A percentile compares a stretch with the other conserved stretches of the same genome.
phyloP scores from a whole-genome alignment of 1,140 invertebrate genomes.

The Drosophila ambigua region DNA sequence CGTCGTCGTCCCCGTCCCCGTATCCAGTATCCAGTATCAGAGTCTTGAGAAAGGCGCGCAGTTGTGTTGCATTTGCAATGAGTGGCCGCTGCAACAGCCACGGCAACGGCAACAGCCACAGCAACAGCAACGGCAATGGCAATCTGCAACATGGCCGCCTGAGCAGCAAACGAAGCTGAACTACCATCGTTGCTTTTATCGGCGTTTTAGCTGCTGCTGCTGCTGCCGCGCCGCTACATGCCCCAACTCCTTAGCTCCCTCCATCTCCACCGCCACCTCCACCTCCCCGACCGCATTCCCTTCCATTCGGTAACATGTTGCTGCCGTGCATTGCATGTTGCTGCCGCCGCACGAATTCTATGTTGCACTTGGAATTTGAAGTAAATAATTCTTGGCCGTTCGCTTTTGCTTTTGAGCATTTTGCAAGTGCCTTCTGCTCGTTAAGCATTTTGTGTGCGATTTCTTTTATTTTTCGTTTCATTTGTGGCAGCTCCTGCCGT shows the following conservation, averaged over 20 bases:
- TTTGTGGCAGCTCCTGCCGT: slow-evolving; percentile 13
- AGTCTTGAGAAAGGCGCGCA: slow-evolving; percentile 77
- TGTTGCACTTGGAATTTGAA: slow-evolving; percentile 80
- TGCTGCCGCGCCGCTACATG: slow-evolving; percentile 1
- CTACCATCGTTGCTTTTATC: slow-evolving; percentile 77
- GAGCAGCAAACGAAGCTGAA: slow-evolving; percentile 81
- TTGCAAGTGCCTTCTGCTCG: slow-evolving; percentile 76
- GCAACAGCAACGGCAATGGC: slow-evolving; percentile 59
- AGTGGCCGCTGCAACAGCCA: slow-evolving; percentile 61
- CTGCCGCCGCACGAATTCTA: slow-evolving; percentile 77
- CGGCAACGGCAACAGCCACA: slow-evolving; percentile 53
- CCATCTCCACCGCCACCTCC: slow-evolving; percentile 7
- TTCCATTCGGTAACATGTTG: slow-evolving; percentile 75
- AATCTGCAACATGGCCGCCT: slow-evolving; percentile 81
- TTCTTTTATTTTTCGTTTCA: slow-evolving; percentile 44
- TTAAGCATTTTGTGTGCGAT: slow-evolving; percentile 76
- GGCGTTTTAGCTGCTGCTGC: slow-evolving; percentile 64
- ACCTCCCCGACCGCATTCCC: background rate
- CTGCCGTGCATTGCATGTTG: slow-evolving; percentile 28
- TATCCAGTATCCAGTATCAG: slow-evolving; percentile 31
- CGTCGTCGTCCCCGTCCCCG: slow-evolving; percentile 2
- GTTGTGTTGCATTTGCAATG: slow-evolving; percentile 80
- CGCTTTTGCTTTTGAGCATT: slow-evolving; percentile 55
- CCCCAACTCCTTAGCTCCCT: background rate
- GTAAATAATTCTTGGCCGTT: slow-evolving; percentile 76